Evolutionary conservation across 2,797 vertebrate species (phyloP).

Genomic region (Protonibea diacanthus): DNA sequence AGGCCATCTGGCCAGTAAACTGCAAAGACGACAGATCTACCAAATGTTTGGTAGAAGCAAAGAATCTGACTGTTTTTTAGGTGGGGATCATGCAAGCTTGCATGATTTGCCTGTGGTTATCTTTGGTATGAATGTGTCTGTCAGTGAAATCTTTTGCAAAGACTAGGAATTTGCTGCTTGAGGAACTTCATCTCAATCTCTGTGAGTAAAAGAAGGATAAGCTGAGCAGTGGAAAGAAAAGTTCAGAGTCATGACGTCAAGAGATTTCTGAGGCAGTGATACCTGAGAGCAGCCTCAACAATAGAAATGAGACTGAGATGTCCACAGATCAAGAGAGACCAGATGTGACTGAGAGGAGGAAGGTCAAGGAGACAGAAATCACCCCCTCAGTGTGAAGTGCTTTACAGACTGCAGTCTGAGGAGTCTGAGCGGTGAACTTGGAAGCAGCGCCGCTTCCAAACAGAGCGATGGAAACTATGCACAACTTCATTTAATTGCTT

Average conservation of each 20-base stretch:
- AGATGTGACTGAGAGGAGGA: slow-evolving; percentile 32
- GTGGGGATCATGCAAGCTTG: neutral
- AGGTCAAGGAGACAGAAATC: slow-evolving; percentile 32
- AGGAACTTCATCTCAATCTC: slow-evolving; percentile 3
- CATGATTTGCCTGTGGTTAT: slow-evolving; percentile 25
- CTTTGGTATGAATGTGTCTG: neutral
- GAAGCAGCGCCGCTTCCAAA: slow-evolving; percentile 50
- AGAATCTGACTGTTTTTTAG: slow-evolving; percentile 6
- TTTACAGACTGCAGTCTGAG: slow-evolving; percentile 14
- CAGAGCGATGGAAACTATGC: slow-evolving; percentile 74
- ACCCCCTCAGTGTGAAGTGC: neutral
- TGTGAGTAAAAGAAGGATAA: slow-evolving; percentile 10
- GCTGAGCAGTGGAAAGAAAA: slow-evolving; percentile 22
- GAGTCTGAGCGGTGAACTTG: slow-evolving; percentile 33
- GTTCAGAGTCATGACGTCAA: slow-evolving; percentile 9
- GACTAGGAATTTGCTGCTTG: neutral
- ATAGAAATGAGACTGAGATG: slow-evolving; percentile 13
- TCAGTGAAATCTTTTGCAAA: neutral
- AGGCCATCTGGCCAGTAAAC: slow-evolving; percentile 57
- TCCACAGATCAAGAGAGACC: slow-evolving; percentile 25
- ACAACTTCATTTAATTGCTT: slow-evolving; percentile 58
- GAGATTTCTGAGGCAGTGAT: slow-evolving; percentile 12
- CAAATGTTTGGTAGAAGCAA: slow-evolving; percentile 16
- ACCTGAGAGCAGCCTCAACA: slow-evolving; percentile 4
- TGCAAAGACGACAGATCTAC: slow-evolving; percentile 26